A percentile compares a stretch with the other conserved stretches of the same genome.
Conservation (phyloP, 2,113 vertebrate genomes). For the Rhea americana region DNA sequence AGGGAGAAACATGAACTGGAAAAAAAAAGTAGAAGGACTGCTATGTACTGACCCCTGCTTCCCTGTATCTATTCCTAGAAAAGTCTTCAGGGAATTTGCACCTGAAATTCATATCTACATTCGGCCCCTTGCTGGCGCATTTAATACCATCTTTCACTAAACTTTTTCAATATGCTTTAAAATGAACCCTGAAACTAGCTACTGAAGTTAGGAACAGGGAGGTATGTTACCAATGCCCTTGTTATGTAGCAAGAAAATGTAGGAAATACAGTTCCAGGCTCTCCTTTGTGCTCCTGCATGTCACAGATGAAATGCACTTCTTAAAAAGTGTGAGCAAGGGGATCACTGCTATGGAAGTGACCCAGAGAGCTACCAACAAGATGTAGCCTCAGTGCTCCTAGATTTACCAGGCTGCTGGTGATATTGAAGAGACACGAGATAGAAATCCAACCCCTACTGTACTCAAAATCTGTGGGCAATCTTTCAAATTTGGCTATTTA, state of each 20-base stretch:
- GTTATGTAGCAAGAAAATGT: neutral
- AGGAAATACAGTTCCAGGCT: neutral
- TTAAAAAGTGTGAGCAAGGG: neutral
- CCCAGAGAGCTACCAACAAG: neutral
- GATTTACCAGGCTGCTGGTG: neutral
- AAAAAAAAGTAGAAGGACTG: neutral
- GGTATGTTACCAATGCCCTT: neutral
- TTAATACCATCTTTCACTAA: neutral
- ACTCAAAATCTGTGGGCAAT: neutral
- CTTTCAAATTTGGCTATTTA: neutral
- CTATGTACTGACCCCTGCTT: neutral
- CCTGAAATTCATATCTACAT: neutral
- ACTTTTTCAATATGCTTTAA: neutral
- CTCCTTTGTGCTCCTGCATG: rapidly evolving
- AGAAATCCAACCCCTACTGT: neutral
- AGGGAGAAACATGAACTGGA: neutral
- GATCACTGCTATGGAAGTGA: neutral
- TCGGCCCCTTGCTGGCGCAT: neutral
- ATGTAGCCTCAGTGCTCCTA: neutral
- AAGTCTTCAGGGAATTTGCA: neutral
- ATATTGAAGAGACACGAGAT: neutral
- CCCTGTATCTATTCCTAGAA: neutral
- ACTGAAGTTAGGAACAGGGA: neutral
- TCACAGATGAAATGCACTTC: neutral
- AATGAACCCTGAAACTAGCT: neutral